Evolutionary conservation across 2,113 vertebrate genomes (phyloP).

Genomic region (Dipodomys ordii): DNA sequence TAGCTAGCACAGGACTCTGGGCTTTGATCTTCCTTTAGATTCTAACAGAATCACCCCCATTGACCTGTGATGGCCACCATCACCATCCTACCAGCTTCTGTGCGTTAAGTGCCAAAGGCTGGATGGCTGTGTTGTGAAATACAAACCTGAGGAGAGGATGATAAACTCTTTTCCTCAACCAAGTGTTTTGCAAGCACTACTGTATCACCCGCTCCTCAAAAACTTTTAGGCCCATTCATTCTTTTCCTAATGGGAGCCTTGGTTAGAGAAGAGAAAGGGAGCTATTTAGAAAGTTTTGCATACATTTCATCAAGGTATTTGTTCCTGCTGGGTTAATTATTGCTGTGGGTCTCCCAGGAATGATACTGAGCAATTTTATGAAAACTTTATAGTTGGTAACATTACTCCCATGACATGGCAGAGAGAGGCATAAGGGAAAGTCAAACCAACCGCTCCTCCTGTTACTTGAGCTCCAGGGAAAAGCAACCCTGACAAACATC

Average conservation of each 20-base stretch:
- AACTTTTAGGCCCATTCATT: background rate
- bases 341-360: conserved; percentile 17
- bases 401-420: background rate
- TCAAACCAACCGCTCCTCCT: background rate
- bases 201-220: background rate
- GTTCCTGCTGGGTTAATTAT: conserved; percentile 61
- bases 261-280: conserved; percentile 11
- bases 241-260: background rate
- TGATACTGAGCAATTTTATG: conserved; percentile 63
- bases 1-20: background rate
- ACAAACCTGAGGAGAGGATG: background rate
- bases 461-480: conserved; percentile 4
- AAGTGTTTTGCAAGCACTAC: background rate
- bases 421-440: background rate
- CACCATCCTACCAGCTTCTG: background rate
- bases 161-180: conserved; percentile 4
- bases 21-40: background rate
- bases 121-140: background rate
- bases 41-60: background rate
- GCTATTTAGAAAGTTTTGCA: conserved; percentile 59
- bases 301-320: conserved; percentile 40
- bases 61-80: background rate
- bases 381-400: conserved; percentile 60
- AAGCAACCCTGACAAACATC: conserved; percentile 14
- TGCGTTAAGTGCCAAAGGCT: background rate